Conservation (phyloP, 2,113 vertebrate species). For the Microtus oregoni region DNA sequence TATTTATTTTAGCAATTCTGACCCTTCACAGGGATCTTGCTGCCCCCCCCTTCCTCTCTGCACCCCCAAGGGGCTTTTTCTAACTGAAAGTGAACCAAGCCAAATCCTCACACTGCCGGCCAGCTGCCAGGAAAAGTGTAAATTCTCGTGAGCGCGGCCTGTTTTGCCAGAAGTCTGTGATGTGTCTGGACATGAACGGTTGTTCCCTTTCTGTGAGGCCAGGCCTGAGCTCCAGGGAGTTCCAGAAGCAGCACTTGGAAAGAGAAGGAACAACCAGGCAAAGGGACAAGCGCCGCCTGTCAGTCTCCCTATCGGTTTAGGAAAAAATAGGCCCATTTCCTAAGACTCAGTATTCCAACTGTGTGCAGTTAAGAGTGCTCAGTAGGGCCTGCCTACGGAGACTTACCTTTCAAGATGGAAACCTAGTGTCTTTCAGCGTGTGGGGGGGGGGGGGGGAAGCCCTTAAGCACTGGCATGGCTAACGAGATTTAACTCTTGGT, state of each 20-base stretch:
- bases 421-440: constrained; percentile 74
- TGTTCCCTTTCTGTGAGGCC: constrained; percentile 86
- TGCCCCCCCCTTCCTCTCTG: constrained; percentile 55
- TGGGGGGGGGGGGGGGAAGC: rapidly evolving
- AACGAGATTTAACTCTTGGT: constrained; percentile 60
- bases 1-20: constrained; percentile 90
- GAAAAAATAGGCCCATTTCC: constrained; percentile 54
- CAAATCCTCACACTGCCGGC: constrained; percentile 92
- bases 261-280: background rate
- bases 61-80: constrained; percentile 88
- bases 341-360: constrained; percentile 47
- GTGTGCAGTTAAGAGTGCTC: constrained; percentile 76
- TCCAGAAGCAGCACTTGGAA: constrained; percentile 63
- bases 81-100: constrained; percentile 94
- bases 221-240: constrained; percentile 86
- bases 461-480: background rate
- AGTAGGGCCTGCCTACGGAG: background rate
- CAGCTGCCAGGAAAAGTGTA: constrained; percentile 89
- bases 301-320: constrained; percentile 6
- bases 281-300: constrained; percentile 45
- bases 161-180: constrained; percentile 91
- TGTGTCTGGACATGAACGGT: constrained; percentile 89
- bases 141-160: constrained; percentile 89
- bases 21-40: constrained; percentile 84
- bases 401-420: constrained; percentile 70